phyloP scores from a whole-genome alignment of 2,888 invertebrate genomes.

The Yponomeuta cagnagella region DNA sequence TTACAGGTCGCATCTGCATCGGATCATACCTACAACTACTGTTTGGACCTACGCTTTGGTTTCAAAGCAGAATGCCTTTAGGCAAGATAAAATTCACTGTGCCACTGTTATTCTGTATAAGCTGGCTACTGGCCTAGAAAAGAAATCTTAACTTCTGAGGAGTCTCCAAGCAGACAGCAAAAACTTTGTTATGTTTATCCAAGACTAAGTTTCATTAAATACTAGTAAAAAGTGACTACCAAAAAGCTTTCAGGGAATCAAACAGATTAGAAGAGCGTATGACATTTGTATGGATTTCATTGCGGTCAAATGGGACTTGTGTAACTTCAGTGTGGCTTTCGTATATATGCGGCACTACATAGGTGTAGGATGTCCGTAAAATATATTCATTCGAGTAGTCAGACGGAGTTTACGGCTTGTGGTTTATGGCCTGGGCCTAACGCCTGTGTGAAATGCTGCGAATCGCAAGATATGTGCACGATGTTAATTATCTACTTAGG shows the following conservation, averaged over 20 bases:
- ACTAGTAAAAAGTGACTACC: neutral
- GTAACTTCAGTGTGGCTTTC: neutral
- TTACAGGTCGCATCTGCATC: slow-evolving; percentile 3
- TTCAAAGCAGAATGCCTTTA: neutral
- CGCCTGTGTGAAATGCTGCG: neutral
- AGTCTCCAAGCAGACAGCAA: neutral
- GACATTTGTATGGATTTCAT: neutral
- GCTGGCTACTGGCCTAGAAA: neutral
- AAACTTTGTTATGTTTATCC: neutral
- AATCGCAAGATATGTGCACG: neutral
- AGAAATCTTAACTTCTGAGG: neutral
- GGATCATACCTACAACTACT: neutral
- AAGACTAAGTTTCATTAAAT: neutral
- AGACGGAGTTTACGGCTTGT: neutral
- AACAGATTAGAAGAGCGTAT: neutral
- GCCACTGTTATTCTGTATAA: too few relatives aligned
- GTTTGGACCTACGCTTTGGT: neutral
- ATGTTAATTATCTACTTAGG: slow-evolving; percentile 1
- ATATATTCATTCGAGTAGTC: neutral
- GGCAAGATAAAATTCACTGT: neutral
- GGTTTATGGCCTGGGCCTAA: neutral
- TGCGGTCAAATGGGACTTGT: neutral
- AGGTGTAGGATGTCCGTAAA: neutral
- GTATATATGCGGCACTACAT: neutral
- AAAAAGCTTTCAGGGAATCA: neutral